A percentile compares a stretch with the other conserved stretches of the same genome.
Conservation (phyloP, 2,113 vertebrate genomes). For the Zapus hudsonius region DNA sequence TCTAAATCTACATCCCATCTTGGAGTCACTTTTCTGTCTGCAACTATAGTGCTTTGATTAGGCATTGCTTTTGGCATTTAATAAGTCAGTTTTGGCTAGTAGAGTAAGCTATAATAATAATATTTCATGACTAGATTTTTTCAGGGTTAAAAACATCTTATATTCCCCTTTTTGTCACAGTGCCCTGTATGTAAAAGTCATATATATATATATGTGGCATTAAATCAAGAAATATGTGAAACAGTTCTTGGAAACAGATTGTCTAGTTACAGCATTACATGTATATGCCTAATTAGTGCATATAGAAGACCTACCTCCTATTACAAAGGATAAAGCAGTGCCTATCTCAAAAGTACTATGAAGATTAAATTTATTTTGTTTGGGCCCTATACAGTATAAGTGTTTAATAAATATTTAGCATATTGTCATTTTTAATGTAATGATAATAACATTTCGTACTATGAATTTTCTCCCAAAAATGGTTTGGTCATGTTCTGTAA, state of each 20-base stretch:
- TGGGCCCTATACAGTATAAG: not conserved
- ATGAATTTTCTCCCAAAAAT: slow-evolving; percentile 33
- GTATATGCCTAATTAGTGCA: slow-evolving; percentile 23
- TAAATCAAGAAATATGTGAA: slow-evolving; percentile 46
- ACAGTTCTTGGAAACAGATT: slow-evolving; percentile 47
- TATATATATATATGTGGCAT: slow-evolving; percentile 29
- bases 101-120: not conserved
- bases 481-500: slow-evolving; percentile 45
- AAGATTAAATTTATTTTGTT: slow-evolving; percentile 47
- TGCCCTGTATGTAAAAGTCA: not conserved
- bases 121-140: slow-evolving; percentile 39
- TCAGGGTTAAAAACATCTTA: slow-evolving; percentile 1
- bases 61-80: slow-evolving; percentile 35
- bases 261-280: slow-evolving; percentile 10
- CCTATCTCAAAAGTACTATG: not conserved
- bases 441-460: slow-evolving; percentile 34
- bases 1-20: not conserved
- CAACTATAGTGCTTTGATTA: not conserved
- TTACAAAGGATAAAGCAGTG: not conserved
- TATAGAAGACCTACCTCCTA: slow-evolving; percentile 31
- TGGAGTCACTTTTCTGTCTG: slow-evolving; percentile 40
- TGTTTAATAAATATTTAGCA: slow-evolving; percentile 48
- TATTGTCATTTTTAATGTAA: slow-evolving; percentile 33
- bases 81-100: not conserved
- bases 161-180: slow-evolving; percentile 27